Conservation (phyloP, 2,113 vertebrate genomes). For the Crotalus helleri region DNA sequence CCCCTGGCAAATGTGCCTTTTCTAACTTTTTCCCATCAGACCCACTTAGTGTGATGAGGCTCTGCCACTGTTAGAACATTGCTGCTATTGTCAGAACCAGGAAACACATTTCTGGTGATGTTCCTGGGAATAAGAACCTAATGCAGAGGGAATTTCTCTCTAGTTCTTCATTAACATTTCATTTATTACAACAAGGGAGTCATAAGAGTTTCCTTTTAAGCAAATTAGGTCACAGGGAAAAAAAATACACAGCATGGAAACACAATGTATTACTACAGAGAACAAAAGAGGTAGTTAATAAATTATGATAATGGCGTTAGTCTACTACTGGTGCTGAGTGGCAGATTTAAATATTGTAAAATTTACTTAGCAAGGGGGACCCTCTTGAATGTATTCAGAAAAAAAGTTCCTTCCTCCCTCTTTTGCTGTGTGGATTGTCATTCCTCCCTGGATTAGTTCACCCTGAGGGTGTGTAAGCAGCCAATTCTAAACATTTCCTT, state of each 20-base stretch:
- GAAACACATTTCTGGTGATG: slow-evolving; percentile 79
- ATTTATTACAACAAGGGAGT: slow-evolving; percentile 76
- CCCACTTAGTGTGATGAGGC: slow-evolving; percentile 68
- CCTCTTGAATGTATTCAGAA: slow-evolving; percentile 55
- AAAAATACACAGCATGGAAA: slow-evolving; percentile 74
- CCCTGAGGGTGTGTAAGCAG: slow-evolving; percentile 40
- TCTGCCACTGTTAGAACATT: slow-evolving; percentile 66
- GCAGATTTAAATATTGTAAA: slow-evolving; percentile 68
- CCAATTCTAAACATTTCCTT: slow-evolving; percentile 54
- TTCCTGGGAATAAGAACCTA: slow-evolving; percentile 77
- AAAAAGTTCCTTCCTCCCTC: slow-evolving; percentile 40
- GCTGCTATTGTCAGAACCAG: slow-evolving; percentile 73
- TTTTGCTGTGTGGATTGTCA: slow-evolving; percentile 43
- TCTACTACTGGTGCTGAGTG: slow-evolving; percentile 65
- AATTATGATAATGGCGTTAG: slow-evolving; percentile 79
- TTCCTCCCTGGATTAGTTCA: slow-evolving; percentile 40
- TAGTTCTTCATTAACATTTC: slow-evolving; percentile 82
- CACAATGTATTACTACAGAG: slow-evolving; percentile 70
- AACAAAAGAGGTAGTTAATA: slow-evolving; percentile 81
- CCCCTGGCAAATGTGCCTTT: slow-evolving; percentile 68
- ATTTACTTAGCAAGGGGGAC: slow-evolving; percentile 57
- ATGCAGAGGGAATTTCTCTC: slow-evolving; percentile 76
- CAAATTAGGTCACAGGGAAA: slow-evolving; percentile 78
- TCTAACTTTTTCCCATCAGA: slow-evolving; percentile 74
- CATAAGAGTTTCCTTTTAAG: slow-evolving; percentile 80